Percentiles rank a stretch among this genome's conserved stretches.
Evolutionary conservation across 2,113 vertebrate genomes (phyloP).

Genomic region (Zosterops pallidus): DNA sequence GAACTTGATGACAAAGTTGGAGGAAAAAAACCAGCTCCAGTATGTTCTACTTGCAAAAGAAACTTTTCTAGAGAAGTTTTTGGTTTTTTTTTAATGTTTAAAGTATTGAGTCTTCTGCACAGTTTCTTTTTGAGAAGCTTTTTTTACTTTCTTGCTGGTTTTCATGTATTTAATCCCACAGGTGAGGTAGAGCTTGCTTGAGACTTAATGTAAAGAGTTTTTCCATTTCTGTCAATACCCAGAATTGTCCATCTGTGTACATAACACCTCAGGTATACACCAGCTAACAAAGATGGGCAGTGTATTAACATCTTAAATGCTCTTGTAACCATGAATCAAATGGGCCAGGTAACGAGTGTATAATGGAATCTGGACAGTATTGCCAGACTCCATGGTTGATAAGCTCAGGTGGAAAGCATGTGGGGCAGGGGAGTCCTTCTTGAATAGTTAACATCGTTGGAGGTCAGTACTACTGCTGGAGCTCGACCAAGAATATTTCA

Average conservation of each 20-base stretch:
- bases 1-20: not conserved
- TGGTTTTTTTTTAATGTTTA: not conserved
- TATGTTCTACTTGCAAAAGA: not conserved
- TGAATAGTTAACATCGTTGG: not conserved
- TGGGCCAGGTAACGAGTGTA: fast-evolving
- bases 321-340: not conserved
- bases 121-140: not conserved
- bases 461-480: not conserved
- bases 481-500: not conserved
- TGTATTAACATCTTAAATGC: not conserved
- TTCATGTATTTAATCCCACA: not conserved
- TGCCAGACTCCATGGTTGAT: not conserved
- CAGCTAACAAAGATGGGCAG: not conserved
- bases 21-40: fast-evolving
- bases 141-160: not conserved
- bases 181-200: not conserved
- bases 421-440: not conserved
- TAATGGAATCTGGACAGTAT: not conserved
- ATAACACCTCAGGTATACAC: not conserved
- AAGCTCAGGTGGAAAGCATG: not conserved
- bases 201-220: not conserved
- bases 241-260: not conserved
- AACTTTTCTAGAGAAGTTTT: not conserved
- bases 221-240: not conserved
- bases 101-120: not conserved